Conservation (phyloP, 2,797 vertebrate species). For the Pteronotus mesoamericanus region DNA sequence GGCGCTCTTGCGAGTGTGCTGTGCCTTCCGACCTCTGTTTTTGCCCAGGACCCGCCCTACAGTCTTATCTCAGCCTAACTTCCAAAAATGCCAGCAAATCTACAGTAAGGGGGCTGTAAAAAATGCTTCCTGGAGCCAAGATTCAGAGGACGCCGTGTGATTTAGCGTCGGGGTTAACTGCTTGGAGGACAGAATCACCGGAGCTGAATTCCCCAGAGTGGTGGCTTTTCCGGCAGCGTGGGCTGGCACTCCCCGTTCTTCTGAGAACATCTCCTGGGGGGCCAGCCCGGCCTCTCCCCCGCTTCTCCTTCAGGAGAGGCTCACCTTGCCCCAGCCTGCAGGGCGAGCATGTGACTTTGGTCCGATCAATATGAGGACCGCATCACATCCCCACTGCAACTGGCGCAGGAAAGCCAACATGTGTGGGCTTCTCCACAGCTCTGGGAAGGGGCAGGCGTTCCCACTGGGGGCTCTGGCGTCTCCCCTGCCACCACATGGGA, state of each 20-base stretch:
- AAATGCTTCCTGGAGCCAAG: background rate
- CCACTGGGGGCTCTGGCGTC: background rate
- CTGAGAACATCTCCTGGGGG: background rate
- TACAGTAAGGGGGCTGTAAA: background rate
- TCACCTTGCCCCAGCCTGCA: background rate
- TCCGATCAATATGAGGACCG: background rate
- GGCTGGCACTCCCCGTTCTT: background rate
- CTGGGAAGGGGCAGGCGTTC: background rate
- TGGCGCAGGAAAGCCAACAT: background rate
- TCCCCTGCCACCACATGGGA: background rate
- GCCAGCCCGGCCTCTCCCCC: too few relatives aligned
- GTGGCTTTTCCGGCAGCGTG: background rate
- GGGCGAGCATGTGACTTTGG: background rate
- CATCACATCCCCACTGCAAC: background rate
- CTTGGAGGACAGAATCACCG: background rate
- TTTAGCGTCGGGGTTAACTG: background rate
- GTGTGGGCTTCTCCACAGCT: background rate
- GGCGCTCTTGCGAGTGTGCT: fast-evolving
- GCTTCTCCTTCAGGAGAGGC: background rate
- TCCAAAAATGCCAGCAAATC: background rate
- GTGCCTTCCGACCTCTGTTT: background rate
- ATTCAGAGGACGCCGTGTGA: background rate
- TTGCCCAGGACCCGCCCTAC: background rate
- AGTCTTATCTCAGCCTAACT: background rate
- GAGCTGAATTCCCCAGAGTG: background rate